A percentile compares a stretch with the other conserved stretches of the same genome.
These are phyloP conservation scores for Apis florea DNA, from an alignment of 1,140 invertebrate species.

Conservation along the genomic window DNA sequence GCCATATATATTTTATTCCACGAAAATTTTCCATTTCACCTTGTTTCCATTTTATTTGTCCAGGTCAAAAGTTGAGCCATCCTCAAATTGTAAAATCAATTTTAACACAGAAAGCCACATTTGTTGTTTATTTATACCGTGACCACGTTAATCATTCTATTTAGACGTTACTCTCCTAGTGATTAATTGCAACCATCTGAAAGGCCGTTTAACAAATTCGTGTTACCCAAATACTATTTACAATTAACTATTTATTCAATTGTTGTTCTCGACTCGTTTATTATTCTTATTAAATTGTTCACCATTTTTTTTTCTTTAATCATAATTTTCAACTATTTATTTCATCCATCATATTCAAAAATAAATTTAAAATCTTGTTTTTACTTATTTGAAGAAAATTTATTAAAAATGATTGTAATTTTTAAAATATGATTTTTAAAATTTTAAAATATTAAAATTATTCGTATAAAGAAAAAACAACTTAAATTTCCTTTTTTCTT, in stretches of 20 bases:
- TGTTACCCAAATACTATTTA: neutral
- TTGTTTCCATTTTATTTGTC: too few relatives aligned
- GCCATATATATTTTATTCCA: too few relatives aligned
- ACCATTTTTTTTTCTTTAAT: neutral
- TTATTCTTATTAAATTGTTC: neutral
- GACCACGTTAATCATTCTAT: constrained; percentile 11
- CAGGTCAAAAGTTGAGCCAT: neutral
- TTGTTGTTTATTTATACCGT: neutral
- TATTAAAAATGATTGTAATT: too few relatives aligned
- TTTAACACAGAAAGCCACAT: neutral
- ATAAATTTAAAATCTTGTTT: too few relatives aligned
- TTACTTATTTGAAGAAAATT: too few relatives aligned
- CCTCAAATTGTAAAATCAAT: neutral
- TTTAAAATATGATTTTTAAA: too few relatives aligned
- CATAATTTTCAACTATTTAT: too few relatives aligned
- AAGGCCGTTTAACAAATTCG: neutral
- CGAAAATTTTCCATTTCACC: neutral
- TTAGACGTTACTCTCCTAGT: neutral
- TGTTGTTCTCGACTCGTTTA: neutral
- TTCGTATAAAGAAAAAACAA: too few relatives aligned
- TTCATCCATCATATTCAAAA: too few relatives aligned
- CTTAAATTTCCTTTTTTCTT: too few relatives aligned
- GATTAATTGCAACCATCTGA: constrained; percentile 15
- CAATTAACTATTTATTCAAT: constrained; percentile 3
- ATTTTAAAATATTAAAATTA: too few relatives aligned